Conservation (phyloP, 2,113 vertebrate genomes). For the Brachyistius frenatus region DNA sequence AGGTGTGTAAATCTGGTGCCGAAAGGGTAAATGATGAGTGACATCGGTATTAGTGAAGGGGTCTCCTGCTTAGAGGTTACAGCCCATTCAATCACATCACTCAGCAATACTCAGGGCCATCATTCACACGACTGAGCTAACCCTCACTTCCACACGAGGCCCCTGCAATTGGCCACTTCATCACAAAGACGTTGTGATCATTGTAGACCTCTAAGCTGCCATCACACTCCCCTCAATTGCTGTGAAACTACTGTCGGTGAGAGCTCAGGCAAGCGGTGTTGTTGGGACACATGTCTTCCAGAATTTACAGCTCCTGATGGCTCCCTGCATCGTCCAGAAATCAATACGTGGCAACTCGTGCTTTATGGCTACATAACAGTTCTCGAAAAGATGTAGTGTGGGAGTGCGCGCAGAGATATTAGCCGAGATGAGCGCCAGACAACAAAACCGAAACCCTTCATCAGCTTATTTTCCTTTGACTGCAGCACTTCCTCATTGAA, state of each 20-base stretch:
- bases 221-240: conserved; percentile 58
- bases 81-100: conserved; percentile 49
- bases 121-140: conserved; percentile 59
- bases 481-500: conserved; percentile 79
- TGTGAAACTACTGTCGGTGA: conserved; percentile 42
- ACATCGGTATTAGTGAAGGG: conserved; percentile 62
- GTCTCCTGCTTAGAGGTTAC: conserved; percentile 10
- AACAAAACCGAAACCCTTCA: conserved; percentile 63
- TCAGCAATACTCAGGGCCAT: conserved; percentile 42
- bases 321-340: conserved; percentile 61
- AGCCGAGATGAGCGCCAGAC: conserved; percentile 50
- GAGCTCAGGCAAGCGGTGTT: conserved; percentile 40
- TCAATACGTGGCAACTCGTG: conserved; percentile 69
- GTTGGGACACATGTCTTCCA: conserved; percentile 55
- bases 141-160: conserved; percentile 40
- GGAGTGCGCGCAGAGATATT: conserved; percentile 46
- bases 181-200: conserved; percentile 57
- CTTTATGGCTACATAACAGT: conserved; percentile 68
- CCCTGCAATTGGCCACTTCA: conserved; percentile 59
- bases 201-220: conserved; percentile 56
- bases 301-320: conserved; percentile 64
- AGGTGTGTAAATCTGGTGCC: conserved; percentile 21
- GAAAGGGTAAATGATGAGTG: conserved; percentile 70
- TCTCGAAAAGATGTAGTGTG: conserved; percentile 45
- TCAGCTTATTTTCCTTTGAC: conserved; percentile 73